Base-by-base conservation (phyloP, 2,888 invertebrate genomes). In the Lamellibrachia columna region DNA sequence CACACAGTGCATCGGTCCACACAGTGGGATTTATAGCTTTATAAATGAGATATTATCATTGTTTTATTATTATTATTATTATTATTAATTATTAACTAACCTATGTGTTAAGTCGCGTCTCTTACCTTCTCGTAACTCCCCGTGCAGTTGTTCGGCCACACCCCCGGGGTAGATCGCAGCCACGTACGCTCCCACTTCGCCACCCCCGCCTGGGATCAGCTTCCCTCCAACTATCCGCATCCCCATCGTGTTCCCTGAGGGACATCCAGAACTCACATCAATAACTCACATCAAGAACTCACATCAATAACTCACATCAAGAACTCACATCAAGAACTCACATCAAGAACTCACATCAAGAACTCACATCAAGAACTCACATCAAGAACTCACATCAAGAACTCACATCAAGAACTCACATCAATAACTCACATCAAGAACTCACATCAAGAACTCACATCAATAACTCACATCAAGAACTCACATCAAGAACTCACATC, bases 171-270 rank as follows among this genome's bases (percentile, higher is more conserved):
- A 97, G 91, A 97, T 97, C 94, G 97, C 97, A 0, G 97, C 97
- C 3, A 97, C 97, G 95, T 97, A 97, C n/a, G 97, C 97, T 90
- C 97, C 97, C 91, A 97, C 96, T 93, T 97, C 96, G 8, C 97
- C 97, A 93, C 96, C 96, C 2, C 96, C 96, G 15, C 97, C 97
- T 15, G 97, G 97, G 92, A 97, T 96, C 93, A 97, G 96, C 95
- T 97, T 97, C 4, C 97, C 97, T 15, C 97, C 97, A 60, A 97
- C 97, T 22, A 97, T 97, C 95, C 97, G 97, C 97, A 97, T 97
- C 22, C 97, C 97, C 75, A 97, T 96, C 52, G 97, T 97, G 94
- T 97, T 96, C 52, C 97, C 97, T 96, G 94, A 53, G 90, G 4
- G 52, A 6, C 22, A 90, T 90, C 1, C 52, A 75, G 7, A 40